Percentiles rank a stretch among this genome's conserved stretches.
These are phyloP conservation scores for Hirtodrosophila cameraria DNA, from an alignment of 2,888 invertebrate genomes.

Conservation along the genomic window DNA sequence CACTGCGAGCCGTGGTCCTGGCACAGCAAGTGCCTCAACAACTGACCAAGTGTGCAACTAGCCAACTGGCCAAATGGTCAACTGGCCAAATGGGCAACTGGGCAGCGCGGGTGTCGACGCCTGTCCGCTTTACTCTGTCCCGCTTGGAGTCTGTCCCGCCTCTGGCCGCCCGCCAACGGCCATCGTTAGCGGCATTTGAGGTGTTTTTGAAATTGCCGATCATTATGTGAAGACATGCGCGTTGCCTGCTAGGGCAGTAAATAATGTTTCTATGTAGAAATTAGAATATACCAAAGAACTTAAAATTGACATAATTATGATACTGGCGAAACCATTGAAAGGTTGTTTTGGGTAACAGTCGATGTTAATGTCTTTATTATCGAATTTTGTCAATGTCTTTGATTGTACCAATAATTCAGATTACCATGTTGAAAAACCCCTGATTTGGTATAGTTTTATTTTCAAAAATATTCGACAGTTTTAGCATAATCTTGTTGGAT, in stretches of 20 bases:
- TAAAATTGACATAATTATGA: too few species aligned
- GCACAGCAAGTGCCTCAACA: slow-evolving; percentile 59
- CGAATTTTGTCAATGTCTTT: too few species aligned
- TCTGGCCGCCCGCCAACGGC: slow-evolving; percentile 32
- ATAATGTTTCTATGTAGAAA: slow-evolving; percentile 30
- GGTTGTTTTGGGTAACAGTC: too few species aligned
- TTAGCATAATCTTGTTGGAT: too few species aligned
- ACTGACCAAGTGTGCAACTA: slow-evolving; percentile 22
- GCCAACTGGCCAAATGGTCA: slow-evolving; percentile 4
- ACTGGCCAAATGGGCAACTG: slow-evolving; percentile 18
- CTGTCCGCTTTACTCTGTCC: slow-evolving; percentile 8
- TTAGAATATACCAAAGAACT: too few species aligned
- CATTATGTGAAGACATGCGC: slow-evolving; percentile 69
- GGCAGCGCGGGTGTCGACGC: slow-evolving; percentile 62
- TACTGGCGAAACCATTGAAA: too few species aligned
- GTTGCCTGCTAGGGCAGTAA: slow-evolving; percentile 42
- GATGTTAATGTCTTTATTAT: too few species aligned
- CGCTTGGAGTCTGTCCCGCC: slow-evolving; percentile 9
- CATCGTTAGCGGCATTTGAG: slow-evolving; percentile 76
- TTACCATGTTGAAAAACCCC: too few species aligned
- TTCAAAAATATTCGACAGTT: too few species aligned
- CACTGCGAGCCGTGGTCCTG: slow-evolving; percentile 49
- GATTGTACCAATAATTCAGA: too few species aligned
- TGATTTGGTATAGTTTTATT: too few species aligned
- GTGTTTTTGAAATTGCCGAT: slow-evolving; percentile 83